These are phyloP conservation scores for Dissostichus mawsoni DNA, from an alignment of 2,113 vertebrate genomes.

Conservation along the genomic window DNA sequence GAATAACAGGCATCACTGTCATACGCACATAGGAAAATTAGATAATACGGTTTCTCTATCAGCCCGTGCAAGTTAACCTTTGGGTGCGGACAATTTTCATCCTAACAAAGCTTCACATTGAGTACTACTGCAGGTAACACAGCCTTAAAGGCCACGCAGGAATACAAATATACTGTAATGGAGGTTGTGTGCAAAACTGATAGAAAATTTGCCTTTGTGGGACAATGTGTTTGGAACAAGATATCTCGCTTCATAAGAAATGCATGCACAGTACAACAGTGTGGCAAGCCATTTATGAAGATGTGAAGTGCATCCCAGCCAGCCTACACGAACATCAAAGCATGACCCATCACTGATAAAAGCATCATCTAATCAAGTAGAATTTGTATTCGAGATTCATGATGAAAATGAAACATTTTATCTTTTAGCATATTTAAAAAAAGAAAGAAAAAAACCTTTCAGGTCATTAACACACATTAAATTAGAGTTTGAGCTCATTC, in stretches of 20 bases:
- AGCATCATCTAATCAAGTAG: not conserved
- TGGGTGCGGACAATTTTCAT: not conserved
- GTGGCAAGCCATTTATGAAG: not conserved
- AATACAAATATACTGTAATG: slow-evolving; percentile 6
- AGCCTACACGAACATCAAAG: not conserved
- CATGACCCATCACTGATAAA: not conserved
- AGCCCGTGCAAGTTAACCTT: not conserved
- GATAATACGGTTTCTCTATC: not conserved
- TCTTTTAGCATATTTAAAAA: not conserved
- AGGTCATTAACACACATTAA: not conserved
- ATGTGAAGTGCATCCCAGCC: not conserved
- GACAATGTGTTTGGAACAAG: slow-evolving; percentile 10
- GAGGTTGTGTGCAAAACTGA: not conserved
- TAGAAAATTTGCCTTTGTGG: slow-evolving; percentile 16
- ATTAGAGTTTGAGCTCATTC: not conserved
- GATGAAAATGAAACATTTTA: not conserved
- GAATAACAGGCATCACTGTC: not conserved
- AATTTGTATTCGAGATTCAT: not conserved
- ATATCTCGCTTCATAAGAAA: not conserved
- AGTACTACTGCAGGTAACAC: not conserved
- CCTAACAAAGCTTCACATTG: not conserved
- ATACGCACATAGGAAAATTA: slow-evolving; percentile 13
- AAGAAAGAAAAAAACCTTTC: not conserved
- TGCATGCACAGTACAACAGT: not conserved
- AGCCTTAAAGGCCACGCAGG: not conserved